Evolutionary conservation across 1,140 invertebrate species (phyloP), one percentile per base, ranked within the genome.

Genomic region (Daktulosphaira vitifoliae): DNA sequence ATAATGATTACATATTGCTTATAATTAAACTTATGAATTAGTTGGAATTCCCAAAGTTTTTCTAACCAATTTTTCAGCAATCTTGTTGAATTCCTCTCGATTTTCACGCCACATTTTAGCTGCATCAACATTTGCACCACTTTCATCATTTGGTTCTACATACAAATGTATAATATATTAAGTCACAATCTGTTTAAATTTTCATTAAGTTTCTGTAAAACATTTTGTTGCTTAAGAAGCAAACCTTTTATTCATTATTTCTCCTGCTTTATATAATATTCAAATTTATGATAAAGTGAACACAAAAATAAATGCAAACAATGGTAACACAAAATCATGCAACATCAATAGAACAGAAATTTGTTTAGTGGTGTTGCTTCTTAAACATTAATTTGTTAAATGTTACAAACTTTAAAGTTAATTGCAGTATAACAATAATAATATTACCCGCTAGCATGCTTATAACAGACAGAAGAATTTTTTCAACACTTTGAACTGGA

Each of bases 61-160:
- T 67, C 91, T 80, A 22, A 99, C 97, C 66, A 96, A 81, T 72
- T 84, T 84, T 73, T 92, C 85, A 11, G 96, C 95, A 70, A 96
- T 96, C 75, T 81, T 85, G 70, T 98, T 90, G 76, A 99, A 99
- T 76, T 96, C 88, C 20, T 85, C 81, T 33, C 95, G 78, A 75
- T 98, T 87, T 74, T 99, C 96, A 66, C 97, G 78, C 95, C 95
- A 99, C 89, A 98, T 98, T 79, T 99, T 99, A 0, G 96, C 96
- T 6, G 97, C 97, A 78, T 99, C 96, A 0, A 99, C 96, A 79
- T 99, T 99, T 1, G 97, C 97, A 25, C 96, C 94, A 77, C 94
- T 98, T 76, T 99, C 97, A 75, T 98, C 96, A 78, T 99, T 99
- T 4, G 97, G 96, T 76, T 99, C 96, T 88, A 73, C 13, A 49